Base-by-base conservation (phyloP, 2,888 invertebrate genomes). In the Itoplectis maculator region DNA sequence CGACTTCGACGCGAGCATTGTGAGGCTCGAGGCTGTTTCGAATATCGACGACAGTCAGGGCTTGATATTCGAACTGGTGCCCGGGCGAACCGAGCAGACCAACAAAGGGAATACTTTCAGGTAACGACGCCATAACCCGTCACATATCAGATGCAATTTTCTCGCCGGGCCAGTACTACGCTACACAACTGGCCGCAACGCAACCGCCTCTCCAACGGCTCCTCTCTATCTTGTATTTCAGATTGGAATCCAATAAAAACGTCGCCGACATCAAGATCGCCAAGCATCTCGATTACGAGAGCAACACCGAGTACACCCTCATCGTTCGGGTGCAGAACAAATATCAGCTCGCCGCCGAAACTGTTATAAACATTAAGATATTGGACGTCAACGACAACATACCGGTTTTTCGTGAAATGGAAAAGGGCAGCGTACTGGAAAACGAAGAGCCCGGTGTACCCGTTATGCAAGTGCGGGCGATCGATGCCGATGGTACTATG, bases 361-460 rank as follows among this genome's bases (percentile, higher is more conserved):
- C 96, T 13, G 95, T 95, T 74, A 95, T 98, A 69, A 95, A 95
- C 88, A 96, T 98, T 42, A 95, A 96, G 92, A 95, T 98, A 0
- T 94, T 95, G 89, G 98, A 98, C 91, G 97, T 97, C 0, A 98
- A 98, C 90, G 98, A 98, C 91, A 98, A 98, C 89, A 96, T 97
- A 86, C 98, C 96, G 0, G 95, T 95, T 86, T 98, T 98, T 89
- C 96, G 96, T 61, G 97, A 97, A 92, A 95, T 96, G 13, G 95
- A 96, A 88, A 95, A 95, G 15, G 98, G 97, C 0, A 96, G 96
- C 87, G 97, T 98, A 4, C 93, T 97, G 81, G 98, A 98, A 93
- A 97, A 98, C 90, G 97, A 98, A 91, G 95, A 95, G 0, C 93
- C 95, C 0, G 97, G 97, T 2, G 97, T 97, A 5, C 96, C 96